phyloP scores from a whole-genome alignment of 2,888 invertebrate genomes.

The Ormyrus pomaceus region DNA sequence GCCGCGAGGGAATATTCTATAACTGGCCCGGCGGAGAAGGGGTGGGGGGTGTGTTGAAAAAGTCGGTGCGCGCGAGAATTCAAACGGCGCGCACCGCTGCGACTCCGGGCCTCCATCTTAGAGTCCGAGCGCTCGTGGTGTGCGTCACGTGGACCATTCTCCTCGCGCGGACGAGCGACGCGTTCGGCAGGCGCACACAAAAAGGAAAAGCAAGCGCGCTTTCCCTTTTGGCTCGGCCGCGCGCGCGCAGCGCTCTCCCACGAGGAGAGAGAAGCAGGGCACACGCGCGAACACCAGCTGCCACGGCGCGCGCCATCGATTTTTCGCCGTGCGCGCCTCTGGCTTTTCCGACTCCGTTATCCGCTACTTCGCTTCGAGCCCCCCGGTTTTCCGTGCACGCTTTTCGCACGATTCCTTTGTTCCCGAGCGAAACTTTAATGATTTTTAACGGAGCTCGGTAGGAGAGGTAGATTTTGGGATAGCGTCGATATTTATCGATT shows the following conservation, averaged over 20 bases:
- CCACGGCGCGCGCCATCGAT: neutral
- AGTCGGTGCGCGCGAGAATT: conserved; percentile 21
- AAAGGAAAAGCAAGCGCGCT: neutral
- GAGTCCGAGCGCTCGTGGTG: too few relatives aligned
- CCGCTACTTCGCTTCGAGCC: too few relatives aligned
- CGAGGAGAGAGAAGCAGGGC: too few relatives aligned
- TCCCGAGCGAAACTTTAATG: too few relatives aligned
- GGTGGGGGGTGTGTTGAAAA: neutral
- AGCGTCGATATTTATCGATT: conserved; percentile 30
- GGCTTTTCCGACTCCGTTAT: too few relatives aligned
- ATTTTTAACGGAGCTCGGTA: too few relatives aligned
- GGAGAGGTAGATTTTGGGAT: neutral
- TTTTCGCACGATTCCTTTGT: too few relatives aligned
- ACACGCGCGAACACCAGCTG: too few relatives aligned
- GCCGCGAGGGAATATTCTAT: conserved; percentile 16
- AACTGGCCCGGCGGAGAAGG: neutral
- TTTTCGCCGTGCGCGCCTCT: conserved; percentile 7
- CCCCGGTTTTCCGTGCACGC: too few relatives aligned
- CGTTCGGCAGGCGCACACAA: neutral
- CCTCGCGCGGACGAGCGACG: too few relatives aligned
- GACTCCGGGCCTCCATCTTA: too few relatives aligned
- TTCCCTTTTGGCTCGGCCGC: neutral
- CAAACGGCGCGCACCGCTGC: conserved; percentile 14
- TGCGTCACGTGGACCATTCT: too few relatives aligned
- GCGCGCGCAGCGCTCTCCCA: neutral